Percentiles rank a stretch among this genome's conserved stretches.
These are phyloP conservation scores for Hyperoodon ampullatus DNA, from an alignment of 2,113 vertebrate genomes.

Conservation along the genomic window DNA sequence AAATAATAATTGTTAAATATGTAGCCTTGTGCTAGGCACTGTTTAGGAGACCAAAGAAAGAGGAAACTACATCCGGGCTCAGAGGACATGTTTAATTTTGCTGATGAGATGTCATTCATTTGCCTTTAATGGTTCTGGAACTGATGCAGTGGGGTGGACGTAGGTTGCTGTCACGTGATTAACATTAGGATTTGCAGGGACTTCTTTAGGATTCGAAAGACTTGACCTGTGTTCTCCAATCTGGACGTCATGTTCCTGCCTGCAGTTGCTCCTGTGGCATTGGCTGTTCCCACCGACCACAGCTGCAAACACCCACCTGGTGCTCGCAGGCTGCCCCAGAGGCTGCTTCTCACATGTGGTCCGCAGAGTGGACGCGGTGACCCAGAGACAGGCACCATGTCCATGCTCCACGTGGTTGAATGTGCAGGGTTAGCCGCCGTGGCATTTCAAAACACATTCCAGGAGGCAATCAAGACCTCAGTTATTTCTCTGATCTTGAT, in stretches of 20 bases:
- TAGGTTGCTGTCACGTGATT: neutral
- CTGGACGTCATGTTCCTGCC: neutral
- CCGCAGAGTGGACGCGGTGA: neutral
- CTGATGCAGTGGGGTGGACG: neutral
- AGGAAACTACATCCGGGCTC: neutral
- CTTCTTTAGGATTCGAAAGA: neutral
- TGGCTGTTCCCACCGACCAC: neutral
- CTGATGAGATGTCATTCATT: neutral
- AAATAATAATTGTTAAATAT: neutral
- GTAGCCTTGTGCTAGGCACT: neutral
- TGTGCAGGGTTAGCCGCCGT: neutral
- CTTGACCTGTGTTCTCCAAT: neutral
- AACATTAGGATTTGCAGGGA: neutral
- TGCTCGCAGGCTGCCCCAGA: neutral
- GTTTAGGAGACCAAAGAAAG: neutral
- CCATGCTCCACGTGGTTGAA: fast-evolving
- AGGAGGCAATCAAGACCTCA: neutral
- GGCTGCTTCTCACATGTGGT: neutral
- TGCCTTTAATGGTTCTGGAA: neutral
- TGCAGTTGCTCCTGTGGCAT: neutral
- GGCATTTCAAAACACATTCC: neutral
- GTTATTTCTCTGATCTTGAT: neutral
- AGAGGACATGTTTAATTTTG: neutral
- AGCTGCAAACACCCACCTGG: neutral
- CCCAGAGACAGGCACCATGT: neutral